Percentiles rank a stretch among this genome's conserved stretches.
These are phyloP conservation scores for Amniataba percoides DNA, from an alignment of 2,797 vertebrate species.

Conservation along the genomic window DNA sequence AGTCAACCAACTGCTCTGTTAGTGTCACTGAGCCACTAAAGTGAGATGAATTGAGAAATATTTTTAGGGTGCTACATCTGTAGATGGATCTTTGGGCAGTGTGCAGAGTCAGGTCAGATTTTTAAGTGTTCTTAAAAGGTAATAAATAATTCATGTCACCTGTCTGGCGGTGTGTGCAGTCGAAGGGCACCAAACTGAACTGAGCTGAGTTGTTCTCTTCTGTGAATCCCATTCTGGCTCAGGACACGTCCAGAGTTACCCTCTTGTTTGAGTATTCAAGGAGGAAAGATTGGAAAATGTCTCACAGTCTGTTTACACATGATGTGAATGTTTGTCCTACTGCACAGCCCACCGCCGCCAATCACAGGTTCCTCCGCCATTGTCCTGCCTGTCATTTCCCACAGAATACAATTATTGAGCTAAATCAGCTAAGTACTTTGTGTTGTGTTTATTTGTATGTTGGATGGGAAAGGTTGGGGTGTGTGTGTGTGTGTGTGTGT, in stretches of 20 bases:
- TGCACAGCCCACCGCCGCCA: not conserved
- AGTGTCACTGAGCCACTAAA: slow-evolving; percentile 14
- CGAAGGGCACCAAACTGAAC: not conserved
- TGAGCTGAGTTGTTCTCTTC: not conserved
- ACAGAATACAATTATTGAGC: slow-evolving; percentile 31
- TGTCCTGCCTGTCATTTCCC: slow-evolving; percentile 22
- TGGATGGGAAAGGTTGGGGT: not conserved
- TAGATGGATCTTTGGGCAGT: slow-evolving; percentile 18
- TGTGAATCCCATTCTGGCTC: not conserved
- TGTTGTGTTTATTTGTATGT: slow-evolving; percentile 7
- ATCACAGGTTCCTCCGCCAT: not conserved
- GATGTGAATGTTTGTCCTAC: not conserved
- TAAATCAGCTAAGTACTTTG: slow-evolving; percentile 20
- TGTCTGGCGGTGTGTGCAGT: slow-evolving; percentile 8
- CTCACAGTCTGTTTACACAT: not conserved
- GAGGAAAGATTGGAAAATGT: not conserved
- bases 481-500: slow-evolving; percentile 9
- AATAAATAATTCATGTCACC: slow-evolving; percentile 42
- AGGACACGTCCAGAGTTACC: not conserved
- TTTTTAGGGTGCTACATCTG: slow-evolving; percentile 22
- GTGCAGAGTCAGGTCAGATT: slow-evolving; percentile 22
- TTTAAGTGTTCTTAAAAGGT: slow-evolving; percentile 40
- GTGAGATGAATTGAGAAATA: not conserved
- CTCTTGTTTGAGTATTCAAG: not conserved
- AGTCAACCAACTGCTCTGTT: not conserved